Evolutionary conservation across 1,140 invertebrate genomes (phyloP), one percentile per base, ranked within the genome.

Genomic region (Drosophila busckii): DNA sequence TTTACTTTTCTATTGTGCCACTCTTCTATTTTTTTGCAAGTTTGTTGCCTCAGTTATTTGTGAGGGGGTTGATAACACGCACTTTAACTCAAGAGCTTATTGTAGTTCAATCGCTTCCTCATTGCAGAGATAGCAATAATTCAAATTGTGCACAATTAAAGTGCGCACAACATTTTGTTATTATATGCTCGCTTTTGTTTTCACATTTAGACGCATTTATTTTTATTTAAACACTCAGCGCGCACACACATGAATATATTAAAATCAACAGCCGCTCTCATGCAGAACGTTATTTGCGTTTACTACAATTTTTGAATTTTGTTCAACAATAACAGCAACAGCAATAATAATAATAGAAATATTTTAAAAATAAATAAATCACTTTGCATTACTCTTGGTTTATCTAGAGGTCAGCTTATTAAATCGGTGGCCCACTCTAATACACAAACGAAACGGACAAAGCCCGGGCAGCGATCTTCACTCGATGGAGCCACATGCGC

Each of bases 41-140:
- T 82, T 82, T 50, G 75, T 75, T 75, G 76, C 75, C 50, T 75
- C 59, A 82, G 75, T 82, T 54, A 64, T 82, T 82, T 48, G 68
- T 65, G 49, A 29, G 56, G n/a, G 10, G 15, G 44, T 35, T 45
- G 26, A 20, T 42, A 31, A 38, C 13, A 19, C 35, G 25, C 28
- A 34, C 26, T 7, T 38, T 37, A 44, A 42, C 44, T 25, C 22
- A 20, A 37, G 35, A 34, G 20, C 29, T 35, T n/a, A 52, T 48
- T 15, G 8, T 1, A 31, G 12, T 4, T 44, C 15, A 23, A 44
- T 15, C 46, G 37, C 15, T 50, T 50, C 35, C 53, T 38, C 16
- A 49, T 40, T 17, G 17, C 9, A 10, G 8, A 4, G 31, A 2
- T 13, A 13, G 22, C 16, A 38, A 15, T 44, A 10, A 28, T 37